Evolutionary conservation across 1,140 invertebrate species (phyloP), one percentile per base, ranked within the genome.

Genomic region (Mercenaria mercenaria): DNA sequence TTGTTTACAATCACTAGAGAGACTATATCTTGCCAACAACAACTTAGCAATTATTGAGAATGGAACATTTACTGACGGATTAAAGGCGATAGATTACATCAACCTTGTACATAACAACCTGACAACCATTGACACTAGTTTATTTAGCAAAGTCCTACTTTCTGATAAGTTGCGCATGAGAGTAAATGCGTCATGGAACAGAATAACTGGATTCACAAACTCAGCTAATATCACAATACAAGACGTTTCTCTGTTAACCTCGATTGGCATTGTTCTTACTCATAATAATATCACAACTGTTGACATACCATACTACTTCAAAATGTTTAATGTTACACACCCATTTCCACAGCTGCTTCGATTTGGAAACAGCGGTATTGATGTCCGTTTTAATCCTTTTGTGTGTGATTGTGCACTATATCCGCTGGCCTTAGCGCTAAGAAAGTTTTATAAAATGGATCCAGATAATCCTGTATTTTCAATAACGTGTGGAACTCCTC

Each of bases 351-450:
- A n/a, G n/a, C n/a, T n/a, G n/a, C n/a, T n/a, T n/a, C n/a, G n/a
- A n/a, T n/a, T n/a, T 37, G 34, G 29, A 2, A 81, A 81, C 52
- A 37, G 79, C 41, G 52, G 79, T 6, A 20, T 81, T 59, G 79
- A 56, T 37, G 26, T 52, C 0, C 79, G 79, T 23, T 81, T 81
- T 61, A 81, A 81, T 61, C 79, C 79, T 15, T 61, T 81, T 32
- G 39, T 81, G 6, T 81, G 79, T 61, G 52, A 81, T 32, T 81
- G 79, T 23, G 20, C 23, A 23, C 15, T 81, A 4, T 81, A 81
- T n/a, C 15, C 43, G 8, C 11, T 81, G 34, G 79, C 79, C 0
- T 32, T 3, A 10, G 13, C 61, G 0, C n/a, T 81, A 37, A 4
- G 34, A 52, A 8, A 37, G 4, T 61, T 15, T 34, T 61, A 23